These are phyloP conservation scores for Trichomalopsis sarcophagae DNA, from an alignment of 1,140 invertebrate genomes.

Conservation along the genomic window DNA sequence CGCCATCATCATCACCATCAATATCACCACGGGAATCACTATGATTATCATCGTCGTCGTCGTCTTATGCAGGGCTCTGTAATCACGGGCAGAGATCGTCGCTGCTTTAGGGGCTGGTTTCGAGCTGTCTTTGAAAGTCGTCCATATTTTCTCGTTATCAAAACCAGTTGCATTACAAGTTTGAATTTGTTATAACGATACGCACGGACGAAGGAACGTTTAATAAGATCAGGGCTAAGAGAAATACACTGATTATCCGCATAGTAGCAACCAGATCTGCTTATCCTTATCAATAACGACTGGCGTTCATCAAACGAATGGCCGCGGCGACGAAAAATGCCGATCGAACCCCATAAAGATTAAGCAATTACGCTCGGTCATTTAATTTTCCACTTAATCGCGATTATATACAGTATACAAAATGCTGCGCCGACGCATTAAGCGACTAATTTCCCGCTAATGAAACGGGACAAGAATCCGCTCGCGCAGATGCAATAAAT, in stretches of 20 bases:
- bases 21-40: slow-evolving; percentile 10
- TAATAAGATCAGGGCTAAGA: background rate
- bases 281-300: background rate
- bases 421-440: background rate
- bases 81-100: no score
- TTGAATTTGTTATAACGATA: background rate
- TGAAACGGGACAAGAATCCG: slow-evolving; percentile 20
- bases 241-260: background rate
- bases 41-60: background rate
- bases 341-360: background rate
- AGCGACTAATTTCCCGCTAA: slow-evolving; percentile 25
- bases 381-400: slow-evolving; percentile 17
- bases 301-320: background rate
- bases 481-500: slow-evolving; percentile 21
- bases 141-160: background rate
- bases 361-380: background rate
- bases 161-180: background rate
- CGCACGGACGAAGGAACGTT: background rate
- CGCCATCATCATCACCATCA: background rate
- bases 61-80: no score
- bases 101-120: no score
- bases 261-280: background rate
- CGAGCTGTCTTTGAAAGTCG: background rate
- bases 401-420: background rate
- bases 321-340: background rate